Evolutionary conservation across 2,888 invertebrate genomes (phyloP).

Genomic region (Dermolepida albohirtum): DNA sequence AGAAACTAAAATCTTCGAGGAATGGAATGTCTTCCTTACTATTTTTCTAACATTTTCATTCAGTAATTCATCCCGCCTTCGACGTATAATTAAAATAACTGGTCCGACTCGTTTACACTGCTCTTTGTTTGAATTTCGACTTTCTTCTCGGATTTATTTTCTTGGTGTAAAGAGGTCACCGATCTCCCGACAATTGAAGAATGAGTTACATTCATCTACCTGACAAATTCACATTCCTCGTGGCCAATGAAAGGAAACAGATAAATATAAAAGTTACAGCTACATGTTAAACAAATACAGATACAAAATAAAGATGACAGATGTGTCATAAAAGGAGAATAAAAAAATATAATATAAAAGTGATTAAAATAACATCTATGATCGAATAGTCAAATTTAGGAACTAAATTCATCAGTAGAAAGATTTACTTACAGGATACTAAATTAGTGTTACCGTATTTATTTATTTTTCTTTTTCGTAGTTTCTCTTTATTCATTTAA

Average conservation of each 20-base stretch:
- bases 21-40: neutral
- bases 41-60: constrained; percentile 30
- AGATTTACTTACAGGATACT: no score
- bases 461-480: no score
- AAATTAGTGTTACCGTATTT: no score
- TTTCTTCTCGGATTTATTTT: constrained; percentile 24
- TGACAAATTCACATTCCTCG: constrained; percentile 35
- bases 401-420: no score
- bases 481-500: no score
- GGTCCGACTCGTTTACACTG: constrained; percentile 37
- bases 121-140: constrained; percentile 31
- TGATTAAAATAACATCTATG: neutral
- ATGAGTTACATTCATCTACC: constrained; percentile 29
- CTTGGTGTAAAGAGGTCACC: constrained; percentile 38
- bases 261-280: constrained; percentile 3
- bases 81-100: constrained; percentile 34
- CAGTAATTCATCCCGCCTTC: constrained; percentile 14
- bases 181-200: constrained; percentile 22
- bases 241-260: constrained; percentile 32
- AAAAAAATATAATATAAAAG: neutral
- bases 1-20: neutral
- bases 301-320: constrained; percentile 16
- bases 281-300: constrained; percentile 10
- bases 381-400: neutral
- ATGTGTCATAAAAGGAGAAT: constrained; percentile 16